These are phyloP conservation scores for Diachasma alloeum DNA, from an alignment of 1,140 invertebrate species.

Conservation along the genomic window DNA sequence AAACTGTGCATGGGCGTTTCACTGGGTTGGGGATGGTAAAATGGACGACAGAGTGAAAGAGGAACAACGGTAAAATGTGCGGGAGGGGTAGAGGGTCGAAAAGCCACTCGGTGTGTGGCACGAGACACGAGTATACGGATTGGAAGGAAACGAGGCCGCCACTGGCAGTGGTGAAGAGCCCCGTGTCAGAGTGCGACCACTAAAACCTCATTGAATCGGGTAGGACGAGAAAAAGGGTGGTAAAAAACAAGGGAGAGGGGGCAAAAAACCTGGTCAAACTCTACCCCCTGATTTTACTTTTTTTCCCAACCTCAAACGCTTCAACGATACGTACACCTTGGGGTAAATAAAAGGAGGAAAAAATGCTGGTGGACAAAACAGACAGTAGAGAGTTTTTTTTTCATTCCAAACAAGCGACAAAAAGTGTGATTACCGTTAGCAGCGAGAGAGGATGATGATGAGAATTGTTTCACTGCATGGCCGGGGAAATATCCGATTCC, in stretches of 20 bases:
- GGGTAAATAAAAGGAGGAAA: slow-evolving; percentile 3
- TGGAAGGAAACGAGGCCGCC: slow-evolving; percentile 22
- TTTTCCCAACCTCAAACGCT: neutral
- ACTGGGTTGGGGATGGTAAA: neutral
- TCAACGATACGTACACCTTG: neutral
- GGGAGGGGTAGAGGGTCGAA: slow-evolving; percentile 1
- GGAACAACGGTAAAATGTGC: neutral
- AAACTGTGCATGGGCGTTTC: neutral
- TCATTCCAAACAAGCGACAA: neutral
- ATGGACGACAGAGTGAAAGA: neutral
- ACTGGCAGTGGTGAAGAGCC: slow-evolving; percentile 24
- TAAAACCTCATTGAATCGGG: slow-evolving; percentile 28
- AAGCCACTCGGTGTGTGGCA: slow-evolving; percentile 22
- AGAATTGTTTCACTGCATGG: neutral
- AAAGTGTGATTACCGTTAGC: neutral
- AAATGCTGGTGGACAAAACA: neutral
- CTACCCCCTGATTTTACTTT: neutral
- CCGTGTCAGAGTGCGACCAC: slow-evolving; percentile 27
- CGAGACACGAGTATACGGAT: slow-evolving; percentile 19
- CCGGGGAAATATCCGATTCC: neutral
- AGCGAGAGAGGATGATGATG: neutral
- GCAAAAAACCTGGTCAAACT: slow-evolving; percentile 1
- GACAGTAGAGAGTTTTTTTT: neutral
- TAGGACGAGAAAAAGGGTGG: neutral
- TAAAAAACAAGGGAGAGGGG: neutral